Conservation (phyloP, 2,888 invertebrate genomes). For the Miltochrista miniata region DNA sequence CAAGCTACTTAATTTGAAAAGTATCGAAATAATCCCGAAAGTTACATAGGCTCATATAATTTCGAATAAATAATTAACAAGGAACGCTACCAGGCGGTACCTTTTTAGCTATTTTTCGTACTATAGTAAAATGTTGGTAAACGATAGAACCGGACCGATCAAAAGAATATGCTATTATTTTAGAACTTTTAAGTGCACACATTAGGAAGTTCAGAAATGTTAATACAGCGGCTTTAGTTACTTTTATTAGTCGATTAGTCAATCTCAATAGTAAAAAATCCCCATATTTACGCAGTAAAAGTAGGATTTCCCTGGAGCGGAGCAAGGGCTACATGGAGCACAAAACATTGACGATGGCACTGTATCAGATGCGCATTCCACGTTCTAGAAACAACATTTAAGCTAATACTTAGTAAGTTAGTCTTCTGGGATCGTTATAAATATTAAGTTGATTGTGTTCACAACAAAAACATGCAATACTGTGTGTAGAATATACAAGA, state of each 20-base stretch:
- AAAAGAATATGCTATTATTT: too few relatives aligned
- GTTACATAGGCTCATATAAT: neutral
- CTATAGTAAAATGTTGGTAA: too few relatives aligned
- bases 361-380: constrained; percentile 60
- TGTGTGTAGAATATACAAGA: constrained; percentile 3
- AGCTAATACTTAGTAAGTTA: constrained; percentile 47
- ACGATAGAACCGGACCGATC: too few relatives aligned
- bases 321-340: constrained; percentile 73
- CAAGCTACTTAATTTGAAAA: too few relatives aligned
- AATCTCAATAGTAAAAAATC: constrained; percentile 39
- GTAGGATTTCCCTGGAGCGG: constrained; percentile 65
- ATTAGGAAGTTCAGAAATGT: constrained; percentile 12
- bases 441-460: constrained; percentile 1
- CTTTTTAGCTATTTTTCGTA: too few relatives aligned
- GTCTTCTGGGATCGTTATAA: constrained; percentile 13
- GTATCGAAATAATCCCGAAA: too few relatives aligned
- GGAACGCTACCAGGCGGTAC: too few relatives aligned
- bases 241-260: constrained; percentile 21
- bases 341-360: constrained; percentile 77
- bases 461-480: constrained; percentile 21
- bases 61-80: neutral
- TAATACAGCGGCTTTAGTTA: constrained; percentile 26
- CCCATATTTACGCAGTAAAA: constrained; percentile 81
- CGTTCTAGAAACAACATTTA: constrained; percentile 68
- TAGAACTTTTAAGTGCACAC: constrained; percentile 1